Base-by-base conservation (phyloP, 2,888 invertebrate genomes). In the Drosophila niveifrons region DNA sequence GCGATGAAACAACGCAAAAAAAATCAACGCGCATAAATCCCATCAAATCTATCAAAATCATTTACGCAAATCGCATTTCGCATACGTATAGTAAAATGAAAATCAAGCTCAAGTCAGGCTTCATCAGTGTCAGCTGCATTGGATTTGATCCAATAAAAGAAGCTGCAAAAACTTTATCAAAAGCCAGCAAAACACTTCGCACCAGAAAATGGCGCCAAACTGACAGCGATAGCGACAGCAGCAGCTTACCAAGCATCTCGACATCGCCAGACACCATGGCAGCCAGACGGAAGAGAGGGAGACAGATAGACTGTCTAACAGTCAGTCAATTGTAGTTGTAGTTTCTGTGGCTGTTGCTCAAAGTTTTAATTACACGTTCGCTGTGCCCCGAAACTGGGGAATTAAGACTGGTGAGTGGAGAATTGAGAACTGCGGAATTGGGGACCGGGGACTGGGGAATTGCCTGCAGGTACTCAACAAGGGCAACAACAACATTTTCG, bases 321-420 rank as follows among this genome's bases (percentile, higher is more conserved):
- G 73, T 80, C 83, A 75, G 79, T 83, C 90, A 89, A 83, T 85
- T 83, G 80, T 83, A 79, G 80, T 78, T 73, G 64, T 73, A 62
- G 63, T 48, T 53, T 86, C 80, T n/a, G 78, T 80, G 86, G 80
- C 84, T 89, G 90, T 85, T 90, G 88, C 91, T 85, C 88, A 90
- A 91, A 90, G 88, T 90, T 90, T 91, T 90, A 91, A 90, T 90
- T 90, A 90, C 91, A 89, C 89, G 87, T 82, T 85, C 79, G 78
- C 66, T 85, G 61, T 52, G 64, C 51, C 50, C 51, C 50, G 47
- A 18, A 51, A 31, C 63, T 51, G 51, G 18, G 29, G 65, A 56
- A 43, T 13, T 18, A 39, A 28, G 66, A 44, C 15, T 47, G 44
- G 28, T n/a, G 58, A n/a, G n/a, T 31, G 43, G 39, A 15, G 66